A percentile compares a stretch with the other conserved stretches of the same genome.
Evolutionary conservation across 1,140 invertebrate species (phyloP).

Genomic region (Akabosia matsudoensis): DNA sequence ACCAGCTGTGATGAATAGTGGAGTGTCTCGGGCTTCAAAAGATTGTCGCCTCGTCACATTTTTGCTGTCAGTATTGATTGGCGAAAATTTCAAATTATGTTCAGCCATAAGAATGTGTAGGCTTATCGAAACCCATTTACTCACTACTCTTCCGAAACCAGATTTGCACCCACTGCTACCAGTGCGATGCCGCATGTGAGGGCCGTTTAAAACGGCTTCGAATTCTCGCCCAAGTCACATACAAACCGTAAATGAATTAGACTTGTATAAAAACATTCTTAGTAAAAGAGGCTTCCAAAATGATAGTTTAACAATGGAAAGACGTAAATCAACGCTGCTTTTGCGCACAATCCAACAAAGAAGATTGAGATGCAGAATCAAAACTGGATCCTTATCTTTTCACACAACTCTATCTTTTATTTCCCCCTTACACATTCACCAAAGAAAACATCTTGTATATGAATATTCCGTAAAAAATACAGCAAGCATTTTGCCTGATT

Average conservation of each 20-base stretch:
- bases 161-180: no score
- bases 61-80: background rate
- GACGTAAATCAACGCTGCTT: background rate
- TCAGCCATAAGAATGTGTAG: background rate
- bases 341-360: background rate
- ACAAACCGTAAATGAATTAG: no score
- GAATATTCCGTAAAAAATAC: background rate
- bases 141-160: no score
- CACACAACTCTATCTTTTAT: background rate
- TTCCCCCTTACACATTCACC: background rate
- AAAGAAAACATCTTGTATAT: background rate
- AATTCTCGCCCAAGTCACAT: no score
- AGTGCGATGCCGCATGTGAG: no score
- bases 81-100: background rate
- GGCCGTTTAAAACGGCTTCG: background rate
- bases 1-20: background rate
- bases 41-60: background rate
- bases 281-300: background rate
- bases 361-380: background rate
- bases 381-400: background rate
- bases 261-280: no score
- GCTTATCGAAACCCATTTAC: no score
- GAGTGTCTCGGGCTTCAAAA: background rate
- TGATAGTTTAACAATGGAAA: background rate
- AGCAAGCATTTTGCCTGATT: background rate